These are phyloP conservation scores for Nesometra sesokonis DNA, from an alignment of 35 echinoderm and acorn worm species.

Conservation along the genomic window DNA sequence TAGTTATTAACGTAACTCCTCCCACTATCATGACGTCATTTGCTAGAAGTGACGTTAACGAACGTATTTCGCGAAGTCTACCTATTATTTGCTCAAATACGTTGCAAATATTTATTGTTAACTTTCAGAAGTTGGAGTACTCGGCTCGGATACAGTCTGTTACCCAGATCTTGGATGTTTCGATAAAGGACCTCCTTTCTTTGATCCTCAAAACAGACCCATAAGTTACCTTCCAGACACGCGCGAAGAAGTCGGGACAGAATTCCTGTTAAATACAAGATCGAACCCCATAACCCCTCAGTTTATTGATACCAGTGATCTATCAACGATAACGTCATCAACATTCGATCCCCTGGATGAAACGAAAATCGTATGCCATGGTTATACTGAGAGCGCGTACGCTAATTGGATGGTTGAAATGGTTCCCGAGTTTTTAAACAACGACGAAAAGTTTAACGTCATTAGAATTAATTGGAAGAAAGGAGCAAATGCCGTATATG, in stretches of 20 bases:
- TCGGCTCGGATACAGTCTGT: neutral
- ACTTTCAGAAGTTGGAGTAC: neutral
- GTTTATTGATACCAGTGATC: neutral
- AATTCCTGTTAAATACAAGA: neutral
- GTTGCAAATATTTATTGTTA: no score
- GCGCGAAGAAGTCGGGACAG: neutral
- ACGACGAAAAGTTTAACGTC: constrained; percentile 53
- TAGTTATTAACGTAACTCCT: no score
- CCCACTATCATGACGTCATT: no score
- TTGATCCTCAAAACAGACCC: neutral
- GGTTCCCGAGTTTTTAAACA: constrained; percentile 31
- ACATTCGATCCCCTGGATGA: neutral
- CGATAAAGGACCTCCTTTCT: constrained; percentile 1
- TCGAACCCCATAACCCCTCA: neutral
- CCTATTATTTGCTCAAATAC: no score
- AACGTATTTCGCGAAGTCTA: no score
- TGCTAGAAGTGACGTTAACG: no score
- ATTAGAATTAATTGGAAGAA: constrained; percentile 62
- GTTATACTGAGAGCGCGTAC: constrained; percentile 42
- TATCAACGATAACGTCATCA: neutral
- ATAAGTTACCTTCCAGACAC: neutral
- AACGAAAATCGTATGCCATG: neutral
- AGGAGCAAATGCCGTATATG: constrained; percentile 46
- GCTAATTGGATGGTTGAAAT: constrained; percentile 66
- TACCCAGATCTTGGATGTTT: neutral